Base-by-base conservation (phyloP, 2,888 invertebrate genomes). In the Drosophila acutilabella region DNA sequence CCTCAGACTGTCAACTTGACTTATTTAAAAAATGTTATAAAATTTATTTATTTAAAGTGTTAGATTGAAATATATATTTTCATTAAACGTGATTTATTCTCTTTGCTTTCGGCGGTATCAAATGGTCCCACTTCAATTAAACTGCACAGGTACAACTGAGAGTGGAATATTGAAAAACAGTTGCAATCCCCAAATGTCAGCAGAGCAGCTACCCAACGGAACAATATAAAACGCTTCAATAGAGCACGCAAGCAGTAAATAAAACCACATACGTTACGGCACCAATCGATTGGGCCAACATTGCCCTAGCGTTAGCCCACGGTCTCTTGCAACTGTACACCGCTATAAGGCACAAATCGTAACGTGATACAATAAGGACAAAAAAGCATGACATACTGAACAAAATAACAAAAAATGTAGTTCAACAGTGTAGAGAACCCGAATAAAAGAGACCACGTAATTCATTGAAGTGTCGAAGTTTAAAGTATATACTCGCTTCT, bases 191-290 rank as follows among this genome's bases (percentile, higher is more conserved):
- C 44, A 64, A 23, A 72, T 42, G 74, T 47, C 44, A 53, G 45
- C 52, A 57, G 52, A 65, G 58, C 66, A 60, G 58, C 71, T 50
- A 52, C 48, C 67, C 66, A 67, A 26, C 67, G 75, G 79, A 79
- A 79, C 79, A 77, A 79, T 77, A 78, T 74, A 67, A 74, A 74
- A 57, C 64, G 80, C 62, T 80, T 77, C 69, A 81, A 64, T 76
- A 64, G 59, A 70, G 62, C 75, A 50, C 48, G 52, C 30, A 56
- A 62, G 64, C 64, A 64, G 80, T 74, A 71, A 81, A 81, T 74
- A 85, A 73, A 77, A 77, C 51, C 74, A 62, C 68, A 78, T 71
- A 66, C 66, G 81, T 59, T 64, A 14, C 62, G 40, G 41, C 48
- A 54, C 64, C 81, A 84, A 87, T 82, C 73, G 88, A 75, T 75